A percentile compares a stretch with the other conserved stretches of the same genome.
These are phyloP conservation scores for Grammomys surdaster DNA, from an alignment of 2,113 vertebrate genomes.

Conservation along the genomic window DNA sequence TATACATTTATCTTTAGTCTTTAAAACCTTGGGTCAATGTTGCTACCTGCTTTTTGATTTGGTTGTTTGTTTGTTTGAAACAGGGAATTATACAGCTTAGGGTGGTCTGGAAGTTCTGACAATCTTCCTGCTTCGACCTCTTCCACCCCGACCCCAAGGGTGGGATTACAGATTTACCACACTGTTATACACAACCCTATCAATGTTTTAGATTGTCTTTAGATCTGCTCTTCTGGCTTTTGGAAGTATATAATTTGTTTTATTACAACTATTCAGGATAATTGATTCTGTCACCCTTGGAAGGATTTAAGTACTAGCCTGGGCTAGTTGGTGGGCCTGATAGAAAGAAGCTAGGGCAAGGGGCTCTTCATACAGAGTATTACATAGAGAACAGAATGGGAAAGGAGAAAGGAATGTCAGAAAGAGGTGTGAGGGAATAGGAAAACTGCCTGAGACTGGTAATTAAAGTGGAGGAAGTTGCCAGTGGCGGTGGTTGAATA, in stretches of 20 bases:
- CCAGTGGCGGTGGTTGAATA: accelerated
- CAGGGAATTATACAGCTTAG: neutral
- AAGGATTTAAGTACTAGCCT: neutral
- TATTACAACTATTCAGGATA: neutral
- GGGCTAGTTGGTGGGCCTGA: neutral
- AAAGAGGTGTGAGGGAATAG: neutral
- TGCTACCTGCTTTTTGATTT: neutral
- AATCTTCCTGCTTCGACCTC: neutral
- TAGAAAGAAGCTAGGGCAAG: neutral
- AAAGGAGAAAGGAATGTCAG: neutral
- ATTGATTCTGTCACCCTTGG: neutral
- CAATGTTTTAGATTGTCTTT: constrained; percentile 16
- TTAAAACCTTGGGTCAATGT: neutral
- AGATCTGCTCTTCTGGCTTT: neutral
- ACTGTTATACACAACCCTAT: neutral
- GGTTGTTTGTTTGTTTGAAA: neutral
- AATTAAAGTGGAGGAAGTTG: neutral
- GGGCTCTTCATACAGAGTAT: neutral
- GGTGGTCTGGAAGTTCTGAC: neutral
- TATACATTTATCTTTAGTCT: neutral
- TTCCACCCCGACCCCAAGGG: neutral
- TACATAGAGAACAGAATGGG: neutral
- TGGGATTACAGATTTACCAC: neutral
- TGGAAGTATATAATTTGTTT: neutral
- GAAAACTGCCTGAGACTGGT: neutral